Percentiles rank a stretch among this genome's conserved stretches.
These are phyloP conservation scores for Centropristis striata DNA, from an alignment of 2,113 vertebrate species.

Conservation along the genomic window DNA sequence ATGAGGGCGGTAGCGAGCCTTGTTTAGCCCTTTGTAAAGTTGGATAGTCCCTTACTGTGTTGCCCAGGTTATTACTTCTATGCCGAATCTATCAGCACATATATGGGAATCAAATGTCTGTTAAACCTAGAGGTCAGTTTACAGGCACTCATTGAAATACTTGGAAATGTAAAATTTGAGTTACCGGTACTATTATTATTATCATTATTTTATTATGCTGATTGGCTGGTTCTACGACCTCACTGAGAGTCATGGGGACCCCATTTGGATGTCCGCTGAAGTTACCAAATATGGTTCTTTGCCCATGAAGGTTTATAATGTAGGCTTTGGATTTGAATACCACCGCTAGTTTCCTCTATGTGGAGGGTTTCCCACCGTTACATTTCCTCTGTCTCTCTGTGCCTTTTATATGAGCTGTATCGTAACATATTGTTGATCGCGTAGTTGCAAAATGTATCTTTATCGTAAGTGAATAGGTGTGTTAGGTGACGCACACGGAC, in stretches of 20 bases:
- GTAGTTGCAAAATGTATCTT: neutral
- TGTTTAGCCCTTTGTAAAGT: constrained; percentile 11
- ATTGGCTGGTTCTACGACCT: no score
- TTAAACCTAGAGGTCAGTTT: neutral
- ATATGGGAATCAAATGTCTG: neutral
- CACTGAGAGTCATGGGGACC: no score
- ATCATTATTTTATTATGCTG: no score
- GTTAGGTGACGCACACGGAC: neutral
- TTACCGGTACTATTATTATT: no score
- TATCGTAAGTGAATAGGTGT: neutral
- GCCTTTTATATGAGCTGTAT: neutral
- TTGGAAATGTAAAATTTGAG: no score
- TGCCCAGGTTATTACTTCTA: neutral
- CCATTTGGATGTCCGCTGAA: no score
- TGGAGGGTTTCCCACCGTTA: neutral
- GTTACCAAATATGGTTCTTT: no score
- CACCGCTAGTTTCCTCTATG: neutral
- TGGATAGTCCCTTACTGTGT: neutral
- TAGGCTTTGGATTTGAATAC: neutral
- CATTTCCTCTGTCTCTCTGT: neutral
- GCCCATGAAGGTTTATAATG: neutral
- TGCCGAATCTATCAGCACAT: neutral
- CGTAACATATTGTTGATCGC: neutral
- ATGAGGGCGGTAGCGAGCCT: constrained; percentile 22
- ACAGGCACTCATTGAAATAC: no score